Base-by-base conservation (phyloP, 2,797 vertebrate species). In the Acropternis orthonyx region DNA sequence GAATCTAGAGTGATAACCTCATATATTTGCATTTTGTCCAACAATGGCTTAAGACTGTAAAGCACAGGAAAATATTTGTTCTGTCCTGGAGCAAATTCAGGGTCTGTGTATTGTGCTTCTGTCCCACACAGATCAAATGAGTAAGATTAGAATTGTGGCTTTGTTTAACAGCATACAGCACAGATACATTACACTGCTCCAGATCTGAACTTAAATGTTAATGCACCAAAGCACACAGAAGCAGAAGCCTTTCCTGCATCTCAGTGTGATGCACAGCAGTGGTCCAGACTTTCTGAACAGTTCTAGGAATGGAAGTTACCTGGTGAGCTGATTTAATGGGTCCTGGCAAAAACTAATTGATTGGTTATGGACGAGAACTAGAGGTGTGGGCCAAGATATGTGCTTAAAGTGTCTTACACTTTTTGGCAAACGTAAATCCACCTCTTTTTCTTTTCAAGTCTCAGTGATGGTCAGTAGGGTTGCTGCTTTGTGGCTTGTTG, bases 81-180 rank as follows among this genome's bases (percentile, higher is more conserved):
- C 65, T 90, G 92, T 78, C 51, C 73, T 89, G 56, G 74, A 82
- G 48, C 59, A 80, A 58, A 61, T 79, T 93, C 85, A 79, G 37
- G 3, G 13, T 77, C 59, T 95, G 36, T 93, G 85, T 83, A 59
- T 93, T 92, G 76, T 88, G 58, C 28, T 94, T 87, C 49, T 80
- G 92, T 85, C 71, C 32, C 41, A 67, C 48, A 55, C 68, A 68
- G 88, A 74, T 86, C 46, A 90, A 78, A 72, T 81, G 80, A 79
- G 63, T 73, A 52, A 91, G 88, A 79, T 86, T 74, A 90, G 71
- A 95, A 88, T 82, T 59, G 48, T 79, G 69, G 28, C 85, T 89
- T 92, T 89, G 58, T 96, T 88, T 94, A 59, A 37, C 5, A 8
- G 67, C 37, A 10, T 59, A 51, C 30, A 55, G 59, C 55, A 63